Conservation (phyloP, 2,888 invertebrate species). For the Abrostola triplasia region DNA sequence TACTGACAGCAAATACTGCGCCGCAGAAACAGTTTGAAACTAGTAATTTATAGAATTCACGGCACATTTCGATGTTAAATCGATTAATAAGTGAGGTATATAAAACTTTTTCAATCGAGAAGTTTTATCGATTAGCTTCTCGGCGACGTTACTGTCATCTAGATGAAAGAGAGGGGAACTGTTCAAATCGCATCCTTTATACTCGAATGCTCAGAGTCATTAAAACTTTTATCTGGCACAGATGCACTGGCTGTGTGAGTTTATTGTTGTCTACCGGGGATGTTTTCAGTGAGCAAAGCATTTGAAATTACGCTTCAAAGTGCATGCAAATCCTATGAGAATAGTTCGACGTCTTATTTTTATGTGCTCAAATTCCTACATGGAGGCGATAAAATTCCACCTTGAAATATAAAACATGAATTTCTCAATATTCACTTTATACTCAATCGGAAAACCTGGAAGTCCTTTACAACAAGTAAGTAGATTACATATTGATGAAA, state of each 20-base stretch:
- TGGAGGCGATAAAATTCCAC: slow-evolving; percentile 1
- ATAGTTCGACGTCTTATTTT: slow-evolving; percentile 39
- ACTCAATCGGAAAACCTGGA: neutral
- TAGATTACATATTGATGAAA: slow-evolving; percentile 13
- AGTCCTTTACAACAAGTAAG: neutral
- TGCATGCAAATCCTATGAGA: slow-evolving; percentile 61
- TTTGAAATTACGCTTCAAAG: slow-evolving; percentile 67
- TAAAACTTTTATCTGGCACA: slow-evolving; percentile 78
- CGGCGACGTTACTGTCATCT: slow-evolving; percentile 64
- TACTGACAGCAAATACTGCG: slow-evolving; percentile 14
- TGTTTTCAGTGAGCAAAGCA: slow-evolving; percentile 68
- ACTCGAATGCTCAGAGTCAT: slow-evolving; percentile 72
- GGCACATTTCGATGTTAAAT: slow-evolving; percentile 52
- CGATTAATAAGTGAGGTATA: slow-evolving; percentile 61
- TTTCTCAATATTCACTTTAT: slow-evolving; percentile 1
- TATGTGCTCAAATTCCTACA: slow-evolving; percentile 21
- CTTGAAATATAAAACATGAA: slow-evolving; percentile 1
- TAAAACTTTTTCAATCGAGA: slow-evolving; percentile 73
- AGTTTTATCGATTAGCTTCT: slow-evolving; percentile 73
- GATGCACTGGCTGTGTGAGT: slow-evolving; percentile 70
- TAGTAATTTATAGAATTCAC: slow-evolving; percentile 40
- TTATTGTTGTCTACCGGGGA: slow-evolving; percentile 72
- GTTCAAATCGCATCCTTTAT: slow-evolving; percentile 69
- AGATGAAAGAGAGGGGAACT: slow-evolving; percentile 62
- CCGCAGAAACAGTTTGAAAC: slow-evolving; percentile 33